phyloP scores from a whole-genome alignment of 2,888 invertebrate genomes.

The Drosophila nr. perissopoda region DNA sequence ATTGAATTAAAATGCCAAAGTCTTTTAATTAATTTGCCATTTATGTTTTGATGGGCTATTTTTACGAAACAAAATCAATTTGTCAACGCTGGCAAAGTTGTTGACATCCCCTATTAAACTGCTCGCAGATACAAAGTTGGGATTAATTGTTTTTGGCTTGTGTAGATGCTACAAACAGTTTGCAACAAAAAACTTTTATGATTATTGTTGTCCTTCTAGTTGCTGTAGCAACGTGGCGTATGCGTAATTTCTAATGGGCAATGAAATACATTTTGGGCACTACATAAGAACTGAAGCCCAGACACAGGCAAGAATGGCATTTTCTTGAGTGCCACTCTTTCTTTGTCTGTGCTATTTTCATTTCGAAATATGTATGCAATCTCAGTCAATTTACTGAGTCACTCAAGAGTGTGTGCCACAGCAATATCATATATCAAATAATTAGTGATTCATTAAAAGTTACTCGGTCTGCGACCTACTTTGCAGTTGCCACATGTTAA shows the following conservation, averaged over 20 bases:
- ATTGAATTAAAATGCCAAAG: conserved; percentile 13
- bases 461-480: conserved; percentile 17
- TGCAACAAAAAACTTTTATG: conserved; percentile 37
- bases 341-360: conserved; percentile 14
- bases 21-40: conserved; percentile 21
- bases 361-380: conserved; percentile 51
- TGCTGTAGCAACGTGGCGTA: conserved; percentile 45
- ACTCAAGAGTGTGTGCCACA: conserved; percentile 28
- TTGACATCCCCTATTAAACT: conserved; percentile 25
- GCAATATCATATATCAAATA: conserved; percentile 66
- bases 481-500: neutral
- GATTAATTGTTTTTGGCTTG: conserved; percentile 53
- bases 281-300: conserved; percentile 53
- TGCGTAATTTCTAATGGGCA: conserved; percentile 39
- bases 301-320: conserved; percentile 6
- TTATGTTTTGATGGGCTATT: conserved; percentile 12
- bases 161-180: conserved; percentile 50
- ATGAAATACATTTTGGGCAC: conserved; percentile 52
- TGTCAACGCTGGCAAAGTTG: conserved; percentile 14
- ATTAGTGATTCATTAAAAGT: conserved; percentile 64
- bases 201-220: conserved; percentile 14
- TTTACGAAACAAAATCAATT: conserved; percentile 20
- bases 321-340: conserved; percentile 9
- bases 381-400: conserved; percentile 53
- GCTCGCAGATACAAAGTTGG: conserved; percentile 24